Base-by-base conservation (phyloP, 2,113 vertebrate species). In the Rhynchomys soricoides region DNA sequence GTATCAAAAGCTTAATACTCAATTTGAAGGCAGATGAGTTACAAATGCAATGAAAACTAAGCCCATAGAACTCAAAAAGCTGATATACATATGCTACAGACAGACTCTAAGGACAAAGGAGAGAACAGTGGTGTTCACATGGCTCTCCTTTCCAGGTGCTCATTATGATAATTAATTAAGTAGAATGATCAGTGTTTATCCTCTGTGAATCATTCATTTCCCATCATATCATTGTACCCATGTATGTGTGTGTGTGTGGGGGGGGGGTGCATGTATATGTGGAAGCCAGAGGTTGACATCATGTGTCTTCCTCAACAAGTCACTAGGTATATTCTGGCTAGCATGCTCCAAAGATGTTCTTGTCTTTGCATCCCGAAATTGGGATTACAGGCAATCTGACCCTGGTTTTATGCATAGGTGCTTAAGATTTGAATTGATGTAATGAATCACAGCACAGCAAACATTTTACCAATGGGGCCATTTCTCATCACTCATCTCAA, bases 1-100 rank as follows among this genome's bases (percentile, higher is more conserved):
- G 24, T 92, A 97, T 93, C 90, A 96, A 96, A 97, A 91, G 66
- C 62, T 21, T 95, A 89, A 87, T 9, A 95, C 96, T 94, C 88
- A 86, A 43, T 90, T 96, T 73, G 31, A 97, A 97, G 88, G 78
- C 75, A 93, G 66, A 11, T 96, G 92, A 95, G 93, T 93, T 94
- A 94, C 93, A 95, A 97, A 92, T 77, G 89, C 50, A 94, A 1
- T 96, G 66, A 96, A 83, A 94, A 88, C 68, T 75, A 75, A 92
- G 87, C 55, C 16, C 83, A 92, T 96, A 87, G 97, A 97, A 95
- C 11, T 37, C 43, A 83, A 64, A 62, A 31, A 93, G 6, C 45
- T 96, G 89, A 95, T 91, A 82, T 12, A 91, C 86, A 89, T 83
- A 92, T 79, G 88, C 68, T 96, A 17, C 59, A 89, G 2, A 86